Percentiles rank a stretch among this genome's conserved stretches.
phyloP scores from a whole-genome alignment of 1,140 invertebrate genomes.

The Eupeodes corollae region DNA sequence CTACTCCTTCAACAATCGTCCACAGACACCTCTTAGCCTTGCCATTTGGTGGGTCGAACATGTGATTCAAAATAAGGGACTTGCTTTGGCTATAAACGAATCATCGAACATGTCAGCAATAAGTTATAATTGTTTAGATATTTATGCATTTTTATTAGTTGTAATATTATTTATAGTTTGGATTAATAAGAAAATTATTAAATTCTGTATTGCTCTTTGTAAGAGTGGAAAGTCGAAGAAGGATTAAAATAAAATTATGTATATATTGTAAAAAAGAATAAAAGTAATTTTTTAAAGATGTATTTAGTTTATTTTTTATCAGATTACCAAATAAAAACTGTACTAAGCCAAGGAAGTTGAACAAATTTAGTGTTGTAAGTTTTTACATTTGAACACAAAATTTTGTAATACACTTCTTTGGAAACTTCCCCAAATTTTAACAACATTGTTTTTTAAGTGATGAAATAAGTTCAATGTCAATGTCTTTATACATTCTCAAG shows the following conservation, averaged over 20 bases:
- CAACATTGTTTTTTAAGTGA: too few species aligned
- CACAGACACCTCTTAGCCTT: constrained; percentile 39
- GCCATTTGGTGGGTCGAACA: constrained; percentile 47
- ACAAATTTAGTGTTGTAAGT: too few species aligned
- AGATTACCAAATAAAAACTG: too few species aligned
- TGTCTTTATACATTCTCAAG: too few species aligned
- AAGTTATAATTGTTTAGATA: constrained; percentile 50
- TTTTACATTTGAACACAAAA: too few species aligned
- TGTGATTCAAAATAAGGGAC: constrained; percentile 40
- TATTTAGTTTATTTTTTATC: too few species aligned
- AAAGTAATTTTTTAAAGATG: too few species aligned
- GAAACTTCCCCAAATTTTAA: too few species aligned
- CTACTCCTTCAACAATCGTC: constrained; percentile 40
- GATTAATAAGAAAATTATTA: background rate
- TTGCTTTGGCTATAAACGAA: constrained; percentile 34
- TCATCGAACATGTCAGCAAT: constrained; percentile 47
- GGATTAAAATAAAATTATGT: background rate
- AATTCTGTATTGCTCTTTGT: background rate
- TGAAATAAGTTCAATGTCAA: too few species aligned
- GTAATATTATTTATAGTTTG: constrained; percentile 1
- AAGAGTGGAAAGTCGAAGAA: background rate
- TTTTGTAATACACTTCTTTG: too few species aligned
- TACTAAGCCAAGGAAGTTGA: too few species aligned
- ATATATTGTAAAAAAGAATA: too few species aligned
- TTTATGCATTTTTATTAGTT: constrained; percentile 38